These are phyloP conservation scores for Flexamia atlantica DNA, from an alignment of 2,888 invertebrate genomes.

Conservation along the genomic window DNA sequence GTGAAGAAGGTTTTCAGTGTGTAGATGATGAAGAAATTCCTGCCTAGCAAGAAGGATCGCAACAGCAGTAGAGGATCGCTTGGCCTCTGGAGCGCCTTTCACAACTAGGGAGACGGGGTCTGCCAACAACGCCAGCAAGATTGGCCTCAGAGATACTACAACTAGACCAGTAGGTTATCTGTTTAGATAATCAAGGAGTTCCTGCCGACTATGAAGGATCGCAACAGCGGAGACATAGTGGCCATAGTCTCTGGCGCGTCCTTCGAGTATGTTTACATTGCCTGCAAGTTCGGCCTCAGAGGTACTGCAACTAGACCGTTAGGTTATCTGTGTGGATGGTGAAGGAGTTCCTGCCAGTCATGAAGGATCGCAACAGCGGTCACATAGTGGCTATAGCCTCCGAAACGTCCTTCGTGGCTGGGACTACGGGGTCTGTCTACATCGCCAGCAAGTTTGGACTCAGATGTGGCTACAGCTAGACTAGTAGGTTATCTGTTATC, in stretches of 20 bases:
- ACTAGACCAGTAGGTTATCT: too few species aligned
- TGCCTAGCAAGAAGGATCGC: background rate
- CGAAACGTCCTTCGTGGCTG: conserved; percentile 84
- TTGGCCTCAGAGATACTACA: too few species aligned
- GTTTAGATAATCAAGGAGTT: background rate
- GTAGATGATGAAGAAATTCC: conserved; percentile 10
- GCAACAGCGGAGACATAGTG: background rate
- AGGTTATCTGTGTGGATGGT: background rate
- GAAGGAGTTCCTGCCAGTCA: background rate
- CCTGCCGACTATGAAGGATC: background rate
- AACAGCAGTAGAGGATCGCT: too few species aligned
- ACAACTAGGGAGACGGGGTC: too few species aligned
- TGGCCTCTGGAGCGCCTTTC: too few species aligned
- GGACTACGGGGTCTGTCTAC: conserved; percentile 73
- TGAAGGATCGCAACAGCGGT: background rate
- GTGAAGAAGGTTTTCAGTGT: too few species aligned
- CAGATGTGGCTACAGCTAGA: conserved; percentile 68
- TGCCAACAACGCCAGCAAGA: too few species aligned
- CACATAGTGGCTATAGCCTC: conserved; percentile 12
- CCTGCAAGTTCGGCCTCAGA: too few species aligned
- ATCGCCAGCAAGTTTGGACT: conserved; percentile 75
- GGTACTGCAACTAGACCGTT: too few species aligned
- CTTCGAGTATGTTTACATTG: too few species aligned
- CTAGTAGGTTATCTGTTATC: too few species aligned
- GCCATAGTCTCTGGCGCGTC: too few species aligned